Conservation (phyloP, 2,888 invertebrate species). For the Conistra vaccinii region DNA sequence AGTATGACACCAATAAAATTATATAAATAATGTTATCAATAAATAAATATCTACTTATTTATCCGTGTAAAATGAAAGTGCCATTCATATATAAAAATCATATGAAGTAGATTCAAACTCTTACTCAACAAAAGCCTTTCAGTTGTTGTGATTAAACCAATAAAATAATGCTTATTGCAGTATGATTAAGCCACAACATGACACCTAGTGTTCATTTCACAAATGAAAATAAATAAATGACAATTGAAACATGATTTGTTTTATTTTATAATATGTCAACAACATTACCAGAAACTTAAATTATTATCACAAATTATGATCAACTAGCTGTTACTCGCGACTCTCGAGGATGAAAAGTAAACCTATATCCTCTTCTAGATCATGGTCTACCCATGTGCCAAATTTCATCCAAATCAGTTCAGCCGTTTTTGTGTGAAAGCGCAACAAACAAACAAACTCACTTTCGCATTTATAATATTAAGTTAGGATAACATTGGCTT, state of each 20-base stretch:
- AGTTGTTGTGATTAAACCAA: conserved; percentile 62
- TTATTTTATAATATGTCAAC: conserved; percentile 43
- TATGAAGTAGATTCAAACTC: conserved; percentile 2
- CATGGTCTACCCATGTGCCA: too few relatives aligned
- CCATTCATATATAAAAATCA: conserved; percentile 25
- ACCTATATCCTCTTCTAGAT: too few relatives aligned
- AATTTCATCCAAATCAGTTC: too few relatives aligned
- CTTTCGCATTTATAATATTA: too few relatives aligned
- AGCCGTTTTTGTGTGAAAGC: too few relatives aligned
- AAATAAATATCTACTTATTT: conserved; percentile 45
- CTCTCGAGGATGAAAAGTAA: too few relatives aligned
- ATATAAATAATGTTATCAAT: conserved; percentile 47
- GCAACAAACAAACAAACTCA: too few relatives aligned
- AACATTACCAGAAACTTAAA: conserved; percentile 19
- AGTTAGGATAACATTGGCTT: neutral
- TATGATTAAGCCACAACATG: conserved; percentile 63
- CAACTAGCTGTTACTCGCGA: neutral
- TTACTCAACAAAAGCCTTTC: conserved; percentile 55
- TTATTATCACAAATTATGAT: conserved; percentile 25
- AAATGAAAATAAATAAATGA: conserved; percentile 66
- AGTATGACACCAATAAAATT: conserved; percentile 54
- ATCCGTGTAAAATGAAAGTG: conserved; percentile 44
- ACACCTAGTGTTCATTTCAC: conserved; percentile 68
- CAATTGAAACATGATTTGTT: conserved; percentile 53
- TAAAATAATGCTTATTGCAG: conserved; percentile 52